Base-by-base conservation (phyloP, 1,140 invertebrate genomes). In the Andricus grossulariae region DNA sequence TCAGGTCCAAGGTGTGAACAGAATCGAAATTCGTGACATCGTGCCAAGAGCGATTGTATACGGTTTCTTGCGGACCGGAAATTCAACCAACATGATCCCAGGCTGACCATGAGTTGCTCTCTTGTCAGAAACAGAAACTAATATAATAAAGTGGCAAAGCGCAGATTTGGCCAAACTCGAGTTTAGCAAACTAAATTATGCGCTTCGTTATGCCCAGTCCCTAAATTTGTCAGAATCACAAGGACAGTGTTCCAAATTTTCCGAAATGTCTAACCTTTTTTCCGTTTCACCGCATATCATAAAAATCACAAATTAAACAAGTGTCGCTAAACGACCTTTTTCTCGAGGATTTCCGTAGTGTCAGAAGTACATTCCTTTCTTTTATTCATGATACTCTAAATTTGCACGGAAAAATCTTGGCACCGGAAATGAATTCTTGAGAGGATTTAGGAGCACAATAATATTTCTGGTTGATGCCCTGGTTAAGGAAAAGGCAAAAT, bases 21-120 rank as follows among this genome's bases (percentile, higher is more conserved):
- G 60, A 25, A 66, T 45, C 13, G 32, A 45, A 66, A 66, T 39
- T 39, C 4, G 25, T 66, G 60, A 39, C 45, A 66, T 16, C 32
- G 60, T 66, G 60, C 60, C 60, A 66, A 66, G 32, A 66, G 60
- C 6, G 13, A 32, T 32, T 66, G 60, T 66, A 66, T 66, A 15
- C 25, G 32, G 21, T 21, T 66, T 66, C 60, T 66, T 66, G 25
- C 15, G 39, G 39, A 66, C 60, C 60, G 60, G 60, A 66, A 66
- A 66, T 66, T 66, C 45, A 66, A 39, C 25, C 60, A 32, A 32
- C 60, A 66, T 66, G 25, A 39, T n/a, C 60, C 32, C 25, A 6
- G 25, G 60, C 13, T 66, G 60, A 66, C 60, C 60, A 66, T 66
- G 60, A 66, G 60, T 66, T 66, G 25, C 32, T 16, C 60, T 39